Base-by-base conservation (phyloP, 2,888 invertebrate genomes). In the Euspilapteryx auroguttella region DNA sequence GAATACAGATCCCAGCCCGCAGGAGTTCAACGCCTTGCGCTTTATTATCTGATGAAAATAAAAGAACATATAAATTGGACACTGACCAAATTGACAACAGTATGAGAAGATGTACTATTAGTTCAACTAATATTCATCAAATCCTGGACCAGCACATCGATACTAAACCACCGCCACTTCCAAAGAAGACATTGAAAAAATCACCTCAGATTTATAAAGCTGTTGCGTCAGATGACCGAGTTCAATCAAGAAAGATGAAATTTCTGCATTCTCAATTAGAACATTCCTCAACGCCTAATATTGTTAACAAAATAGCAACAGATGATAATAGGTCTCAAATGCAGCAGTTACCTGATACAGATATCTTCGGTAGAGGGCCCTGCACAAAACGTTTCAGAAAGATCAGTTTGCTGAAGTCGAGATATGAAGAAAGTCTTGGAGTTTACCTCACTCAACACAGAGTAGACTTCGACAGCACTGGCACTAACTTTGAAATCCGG, bases 381-480 rank as follows among this genome's bases (percentile, higher is more conserved):
- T 81, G 81, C 38, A 73, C 78, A 4, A 78, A 82, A 32, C 63
- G 82, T 27, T 84, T 83, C 49, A 65, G 83, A 34, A 78, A 83
- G 47, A 79, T 88, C 29, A 79, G 85, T 39, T 57, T 89, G 38
- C 68, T 82, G 32, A 85, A 86, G 47, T 78, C 81, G 20, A 79
- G 81, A 40, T 59, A 82, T 28, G 81, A 82, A 40, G 86, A 86
- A 46, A 84, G 81, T 40, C 69, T 88, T 21, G 88, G 88, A 2
- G 80, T 88, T 21, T 82, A 86, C 38, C 57, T 89, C 36, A 83
- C 86, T 17, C 85, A 85, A 40, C 83, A 85, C 43, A 66, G 73
- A 48, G 65, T 73, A 30, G 81, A 79, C 38, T 76, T 79, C 25
- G 66, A 75, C 34, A 59, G 45, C 28, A 68, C 58, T 26, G 69